phyloP scores from a whole-genome alignment of 1,140 invertebrate species.

The Camponotus vicinus region DNA sequence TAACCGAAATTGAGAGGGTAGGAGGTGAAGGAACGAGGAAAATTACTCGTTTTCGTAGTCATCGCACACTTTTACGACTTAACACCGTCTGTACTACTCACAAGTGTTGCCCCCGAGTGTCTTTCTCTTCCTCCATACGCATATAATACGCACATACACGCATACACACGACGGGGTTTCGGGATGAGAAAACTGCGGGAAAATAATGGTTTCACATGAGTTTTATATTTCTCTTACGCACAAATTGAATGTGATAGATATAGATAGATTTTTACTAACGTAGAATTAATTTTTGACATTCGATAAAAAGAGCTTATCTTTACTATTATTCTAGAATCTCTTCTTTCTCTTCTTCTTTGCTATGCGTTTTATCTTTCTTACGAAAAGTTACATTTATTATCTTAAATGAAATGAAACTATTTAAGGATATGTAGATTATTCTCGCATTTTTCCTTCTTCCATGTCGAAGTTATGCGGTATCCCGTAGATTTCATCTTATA shows the following conservation, averaged over 20 bases:
- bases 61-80: slow-evolving; percentile 24
- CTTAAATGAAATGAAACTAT: background rate
- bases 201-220: background rate
- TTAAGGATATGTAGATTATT: background rate
- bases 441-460: slow-evolving; percentile 12
- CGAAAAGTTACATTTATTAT: background rate
- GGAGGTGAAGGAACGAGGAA: slow-evolving; percentile 36
- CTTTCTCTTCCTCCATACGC: background rate
- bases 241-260: no score
- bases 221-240: background rate
- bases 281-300: slow-evolving; percentile 1
- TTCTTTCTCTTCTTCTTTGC: background rate
- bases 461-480: background rate
- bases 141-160: background rate
- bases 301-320: background rate
- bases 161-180: slow-evolving; percentile 1
- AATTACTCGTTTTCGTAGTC: slow-evolving; percentile 27
- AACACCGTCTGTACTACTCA: background rate
- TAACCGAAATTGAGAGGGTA: slow-evolving; percentile 29
- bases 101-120: slow-evolving; percentile 22
- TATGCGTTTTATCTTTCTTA: background rate
- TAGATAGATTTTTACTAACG: background rate
- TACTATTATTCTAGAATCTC: no score
- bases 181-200: slow-evolving; percentile 7
- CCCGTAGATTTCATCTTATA: slow-evolving; percentile 20